Conservation (phyloP, 2,888 invertebrate species). For the Andrena bucephala region DNA sequence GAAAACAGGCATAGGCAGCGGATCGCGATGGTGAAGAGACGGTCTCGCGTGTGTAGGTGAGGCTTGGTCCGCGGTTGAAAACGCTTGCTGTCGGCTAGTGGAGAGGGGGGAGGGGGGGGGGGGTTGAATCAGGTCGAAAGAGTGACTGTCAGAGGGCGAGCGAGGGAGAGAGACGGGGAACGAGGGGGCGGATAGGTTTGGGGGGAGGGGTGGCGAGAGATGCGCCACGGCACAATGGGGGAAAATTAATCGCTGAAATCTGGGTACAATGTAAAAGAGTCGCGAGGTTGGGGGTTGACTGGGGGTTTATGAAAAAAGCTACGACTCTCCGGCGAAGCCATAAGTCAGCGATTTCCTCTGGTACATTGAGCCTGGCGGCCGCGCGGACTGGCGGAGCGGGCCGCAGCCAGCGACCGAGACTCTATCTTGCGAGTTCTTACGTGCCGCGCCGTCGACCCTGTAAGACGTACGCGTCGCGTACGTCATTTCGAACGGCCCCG, state of each 20-base stretch:
- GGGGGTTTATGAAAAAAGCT: conserved; percentile 81
- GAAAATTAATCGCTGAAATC: conserved; percentile 84
- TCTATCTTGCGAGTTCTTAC: conserved; percentile 70
- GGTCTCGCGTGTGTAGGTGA: conserved; percentile 54
- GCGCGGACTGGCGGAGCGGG: conserved; percentile 61
- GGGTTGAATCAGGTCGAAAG: conserved; percentile 22
- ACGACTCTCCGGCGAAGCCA: conserved; percentile 81
- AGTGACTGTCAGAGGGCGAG: background rate
- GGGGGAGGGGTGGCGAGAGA: conserved; percentile 60
- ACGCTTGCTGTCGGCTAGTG: conserved; percentile 38
- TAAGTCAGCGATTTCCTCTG: conserved; percentile 85
- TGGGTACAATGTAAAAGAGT: conserved; percentile 84
- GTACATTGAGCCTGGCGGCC: conserved; percentile 82
- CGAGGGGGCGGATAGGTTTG: conserved; percentile 9
- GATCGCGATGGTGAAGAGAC: conserved; percentile 55
- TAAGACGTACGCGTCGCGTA: conserved; percentile 78
- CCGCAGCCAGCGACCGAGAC: conserved; percentile 50
- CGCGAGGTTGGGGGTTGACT: conserved; percentile 77
- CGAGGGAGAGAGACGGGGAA: background rate
- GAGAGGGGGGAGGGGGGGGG: background rate
- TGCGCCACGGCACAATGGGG: conserved; percentile 79
- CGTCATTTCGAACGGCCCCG: conserved; percentile 77
- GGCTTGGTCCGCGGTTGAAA: conserved; percentile 61
- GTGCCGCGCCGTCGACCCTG: conserved; percentile 36
- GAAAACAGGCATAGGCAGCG: conserved; percentile 39